These are phyloP conservation scores for Achroia grisella DNA, from an alignment of 1,140 invertebrate genomes.

Conservation along the genomic window DNA sequence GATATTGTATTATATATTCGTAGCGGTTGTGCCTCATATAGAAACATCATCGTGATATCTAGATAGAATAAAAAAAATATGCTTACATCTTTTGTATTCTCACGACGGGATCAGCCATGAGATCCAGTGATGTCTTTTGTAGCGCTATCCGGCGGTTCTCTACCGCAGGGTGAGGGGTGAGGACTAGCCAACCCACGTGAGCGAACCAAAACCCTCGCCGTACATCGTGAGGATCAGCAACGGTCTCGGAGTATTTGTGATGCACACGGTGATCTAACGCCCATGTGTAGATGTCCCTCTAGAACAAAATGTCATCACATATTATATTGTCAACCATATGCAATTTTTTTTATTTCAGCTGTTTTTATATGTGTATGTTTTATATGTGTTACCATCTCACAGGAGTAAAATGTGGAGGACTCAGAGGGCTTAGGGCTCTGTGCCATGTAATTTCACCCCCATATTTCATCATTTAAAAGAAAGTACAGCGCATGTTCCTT, in stretches of 20 bases:
- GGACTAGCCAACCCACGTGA: constrained; percentile 87
- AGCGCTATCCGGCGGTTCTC: constrained; percentile 84
- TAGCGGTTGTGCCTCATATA: too few relatives aligned
- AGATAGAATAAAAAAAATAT: background rate
- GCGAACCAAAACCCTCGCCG: constrained; percentile 87
- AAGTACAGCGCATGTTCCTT: too few relatives aligned
- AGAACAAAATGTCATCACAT: constrained; percentile 25
- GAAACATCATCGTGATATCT: too few relatives aligned
- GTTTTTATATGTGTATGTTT: background rate
- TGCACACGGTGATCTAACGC: constrained; percentile 88
- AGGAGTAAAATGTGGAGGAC: too few relatives aligned
- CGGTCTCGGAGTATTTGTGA: constrained; percentile 88
- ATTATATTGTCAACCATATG: too few relatives aligned
- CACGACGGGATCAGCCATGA: constrained; percentile 88
- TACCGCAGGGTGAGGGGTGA: constrained; percentile 86
- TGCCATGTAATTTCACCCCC: too few relatives aligned
- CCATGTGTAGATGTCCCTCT: constrained; percentile 85
- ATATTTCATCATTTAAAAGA: too few relatives aligned
- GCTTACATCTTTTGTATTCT: constrained; percentile 87
- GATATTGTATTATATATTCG: too few relatives aligned
- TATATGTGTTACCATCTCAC: background rate
- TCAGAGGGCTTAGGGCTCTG: too few relatives aligned
- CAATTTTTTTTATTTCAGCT: too few relatives aligned
- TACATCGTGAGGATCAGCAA: constrained; percentile 88
- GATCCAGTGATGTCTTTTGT: constrained; percentile 82